Evolutionary conservation across 2,113 vertebrate species (phyloP).

Genomic region (Entelurus aequoreus): DNA sequence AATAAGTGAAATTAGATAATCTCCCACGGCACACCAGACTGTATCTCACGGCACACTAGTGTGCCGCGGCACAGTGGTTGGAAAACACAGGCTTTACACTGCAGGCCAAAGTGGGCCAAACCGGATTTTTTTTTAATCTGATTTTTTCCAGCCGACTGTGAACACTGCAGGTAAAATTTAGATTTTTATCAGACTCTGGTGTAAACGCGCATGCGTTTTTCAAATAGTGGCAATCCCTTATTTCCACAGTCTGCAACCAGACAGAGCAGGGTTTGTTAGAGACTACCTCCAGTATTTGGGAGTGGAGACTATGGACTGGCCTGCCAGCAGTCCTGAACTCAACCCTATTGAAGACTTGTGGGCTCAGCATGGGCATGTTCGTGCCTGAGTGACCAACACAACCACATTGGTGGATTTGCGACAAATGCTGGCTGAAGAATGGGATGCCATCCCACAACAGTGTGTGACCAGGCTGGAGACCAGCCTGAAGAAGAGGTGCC

Average conservation of each 20-base stretch:
- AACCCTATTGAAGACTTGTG: constrained; percentile 4
- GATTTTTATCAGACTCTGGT: too few relatives aligned
- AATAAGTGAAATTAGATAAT: too few relatives aligned
- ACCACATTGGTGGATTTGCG: not conserved
- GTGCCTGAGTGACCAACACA: not conserved
- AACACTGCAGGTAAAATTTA: too few relatives aligned
- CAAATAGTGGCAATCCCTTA: not conserved
- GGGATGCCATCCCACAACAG: not conserved
- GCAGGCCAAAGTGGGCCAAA: too few relatives aligned
- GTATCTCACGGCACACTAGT: too few relatives aligned
- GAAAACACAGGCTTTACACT: too few relatives aligned
- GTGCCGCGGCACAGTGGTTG: too few relatives aligned
- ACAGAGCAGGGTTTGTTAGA: not conserved
- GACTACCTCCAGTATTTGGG: constrained; percentile 6
- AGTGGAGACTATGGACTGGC: constrained; percentile 1
- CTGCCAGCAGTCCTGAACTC: not conserved
- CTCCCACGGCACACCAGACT: too few relatives aligned
- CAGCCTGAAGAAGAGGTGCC: too few relatives aligned
- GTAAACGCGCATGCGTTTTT: not conserved
- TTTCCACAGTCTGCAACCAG: not conserved
- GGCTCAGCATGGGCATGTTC: not conserved
- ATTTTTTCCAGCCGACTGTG: too few relatives aligned
- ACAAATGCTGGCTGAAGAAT: not conserved
- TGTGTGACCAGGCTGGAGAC: not conserved
- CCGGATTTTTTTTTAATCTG: too few relatives aligned